Base-by-base conservation (phyloP, 2,113 vertebrate genomes). In the Cisticola juncidis region DNA sequence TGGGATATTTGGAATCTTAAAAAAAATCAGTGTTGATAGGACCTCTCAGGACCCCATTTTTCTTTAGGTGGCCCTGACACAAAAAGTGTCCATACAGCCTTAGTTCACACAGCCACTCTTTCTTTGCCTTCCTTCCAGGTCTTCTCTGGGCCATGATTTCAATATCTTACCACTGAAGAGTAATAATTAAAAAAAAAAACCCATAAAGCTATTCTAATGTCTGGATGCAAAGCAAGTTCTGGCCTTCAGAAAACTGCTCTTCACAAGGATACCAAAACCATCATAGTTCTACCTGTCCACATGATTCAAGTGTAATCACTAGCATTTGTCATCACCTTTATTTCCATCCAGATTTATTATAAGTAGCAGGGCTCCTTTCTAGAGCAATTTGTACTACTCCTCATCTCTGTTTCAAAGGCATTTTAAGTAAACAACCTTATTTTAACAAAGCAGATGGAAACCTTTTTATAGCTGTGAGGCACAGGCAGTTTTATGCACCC, bases 401-500 rank as follows among this genome's bases (percentile, higher is more conserved):
- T 85, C 26, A 7, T 90, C 64, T 88, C 68, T 83, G 29, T 64
- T 96, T 90, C 80, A 94, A 79, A 96, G 57, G 42, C 81, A 65
- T 84, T 94, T 87, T 19, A n/a, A 89, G 70, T 95, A 95, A 96
- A 95, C 93, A 97, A 91, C 77, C 78, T 92, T 94, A 94, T 94
- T 97, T 95, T 92, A 97, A 94, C 84, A 87, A 94, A 91, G 86
- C 94, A 97, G 96, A 97, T 95, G 95, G 96, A 92, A 97, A 87
- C 56, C 91, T 95, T 97, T 97, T 95, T 96, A 94, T 97, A 97
- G 92, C 70, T 81, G 69, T 65, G 26, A 95, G 73, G 69, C 77
- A 79, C 54, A 76, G 88, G 86, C 91, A 93, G 69, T 58, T 33
- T 33, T 33, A 21, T 36, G 40, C 53, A 61, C 22, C 68, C 61